Percentiles rank a stretch among this genome's conserved stretches.
These are phyloP conservation scores for Sylvilagus bachmani DNA, from an alignment of 2,113 vertebrate species.

Conservation along the genomic window DNA sequence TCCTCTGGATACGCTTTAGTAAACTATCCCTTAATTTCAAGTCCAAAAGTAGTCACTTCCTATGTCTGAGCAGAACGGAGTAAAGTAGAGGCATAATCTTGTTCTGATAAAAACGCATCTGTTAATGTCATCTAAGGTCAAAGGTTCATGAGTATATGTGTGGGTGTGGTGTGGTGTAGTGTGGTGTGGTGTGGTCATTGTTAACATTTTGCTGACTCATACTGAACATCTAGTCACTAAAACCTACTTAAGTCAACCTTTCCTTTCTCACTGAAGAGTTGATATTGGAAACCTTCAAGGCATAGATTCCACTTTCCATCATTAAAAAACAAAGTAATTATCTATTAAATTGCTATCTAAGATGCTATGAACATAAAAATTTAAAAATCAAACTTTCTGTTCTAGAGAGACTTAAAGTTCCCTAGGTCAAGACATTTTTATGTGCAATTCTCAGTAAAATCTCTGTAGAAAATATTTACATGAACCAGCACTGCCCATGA, in stretches of 20 bases:
- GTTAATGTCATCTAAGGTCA: neutral
- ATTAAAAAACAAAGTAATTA: constrained; percentile 23
- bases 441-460: neutral
- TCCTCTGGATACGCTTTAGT: neutral
- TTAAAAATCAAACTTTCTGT: neutral
- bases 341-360: neutral
- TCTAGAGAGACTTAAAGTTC: neutral
- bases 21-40: neutral
- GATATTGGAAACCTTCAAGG: neutral
- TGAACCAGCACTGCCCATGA: neutral
- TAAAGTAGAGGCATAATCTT: neutral
- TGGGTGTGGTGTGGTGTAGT: neutral
- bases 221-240: neutral
- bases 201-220: neutral
- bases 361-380: neutral
- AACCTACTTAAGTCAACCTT: neutral
- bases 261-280: neutral
- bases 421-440: neutral
- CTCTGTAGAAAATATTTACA: neutral
- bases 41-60: neutral
- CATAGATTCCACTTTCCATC: neutral
- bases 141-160: neutral
- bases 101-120: neutral
- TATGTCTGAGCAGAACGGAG: neutral
- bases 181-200: neutral